Evolutionary conservation across 1,140 invertebrate genomes (phyloP).

Genomic region (Zaprionus kolodkinae): DNA sequence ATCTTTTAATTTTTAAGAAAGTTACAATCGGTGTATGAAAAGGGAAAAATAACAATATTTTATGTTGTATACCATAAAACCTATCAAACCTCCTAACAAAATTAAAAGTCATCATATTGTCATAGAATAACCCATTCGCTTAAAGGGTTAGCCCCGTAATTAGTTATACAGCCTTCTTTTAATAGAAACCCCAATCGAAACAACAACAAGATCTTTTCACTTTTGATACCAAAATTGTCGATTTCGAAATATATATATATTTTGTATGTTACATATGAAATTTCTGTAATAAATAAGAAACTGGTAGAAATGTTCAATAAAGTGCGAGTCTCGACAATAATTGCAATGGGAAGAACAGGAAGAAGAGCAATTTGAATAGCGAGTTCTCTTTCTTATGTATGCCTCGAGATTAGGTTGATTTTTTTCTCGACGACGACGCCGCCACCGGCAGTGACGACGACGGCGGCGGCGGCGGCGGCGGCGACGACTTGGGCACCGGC

Average conservation of each 20-base stretch:
- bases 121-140: too few relatives aligned
- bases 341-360: constrained; percentile 10
- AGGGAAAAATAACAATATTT: too few relatives aligned
- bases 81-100: too few relatives aligned
- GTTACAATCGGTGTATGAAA: too few relatives aligned
- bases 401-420: constrained; percentile 21
- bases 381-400: neutral
- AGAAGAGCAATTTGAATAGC: constrained; percentile 40
- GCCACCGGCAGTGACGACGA: constrained; percentile 2
- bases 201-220: too few relatives aligned
- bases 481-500: constrained; percentile 11
- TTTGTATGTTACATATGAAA: neutral
- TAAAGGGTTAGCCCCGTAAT: too few relatives aligned
- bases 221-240: constrained; percentile 1
- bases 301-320: neutral
- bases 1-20: too few relatives aligned
- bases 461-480: constrained; percentile 8
- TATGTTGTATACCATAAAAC: too few relatives aligned
- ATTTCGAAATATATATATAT: constrained; percentile 1
- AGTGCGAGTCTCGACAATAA: constrained; percentile 3
- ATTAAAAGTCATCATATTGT: too few relatives aligned
- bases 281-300: constrained; percentile 12
- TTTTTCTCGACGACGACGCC: constrained; percentile 19
- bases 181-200: too few relatives aligned
- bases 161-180: too few relatives aligned